Evolutionary conservation across 2,888 invertebrate species (phyloP).

Genomic region (Drosophila sordidula): DNA sequence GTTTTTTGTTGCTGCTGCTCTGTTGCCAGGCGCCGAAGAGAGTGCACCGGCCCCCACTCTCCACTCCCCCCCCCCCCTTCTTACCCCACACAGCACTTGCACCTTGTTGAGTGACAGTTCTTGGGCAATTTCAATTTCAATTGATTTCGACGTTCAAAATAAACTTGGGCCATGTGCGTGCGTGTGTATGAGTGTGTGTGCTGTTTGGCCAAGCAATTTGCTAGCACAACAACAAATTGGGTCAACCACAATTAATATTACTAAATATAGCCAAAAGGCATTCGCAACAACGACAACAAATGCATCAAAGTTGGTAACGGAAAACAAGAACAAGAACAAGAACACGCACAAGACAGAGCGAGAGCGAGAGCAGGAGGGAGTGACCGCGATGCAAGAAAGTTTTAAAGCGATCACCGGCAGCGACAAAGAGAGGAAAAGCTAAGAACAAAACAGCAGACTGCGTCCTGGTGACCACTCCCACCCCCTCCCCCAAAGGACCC

Average conservation of each 20-base stretch:
- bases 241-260: conserved; percentile 74
- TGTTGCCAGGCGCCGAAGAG: conserved; percentile 53
- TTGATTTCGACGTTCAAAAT: conserved; percentile 72
- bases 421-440: not conserved
- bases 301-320: conserved; percentile 17
- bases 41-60: conserved; percentile 31
- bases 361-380: conserved; percentile 1
- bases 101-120: conserved; percentile 61
- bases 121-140: conserved; percentile 72
- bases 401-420: conserved; percentile 10
- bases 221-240: conserved; percentile 64
- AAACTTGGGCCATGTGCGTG: conserved; percentile 47
- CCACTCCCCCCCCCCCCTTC: not conserved
- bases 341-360: not conserved
- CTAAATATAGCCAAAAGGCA: conserved; percentile 73
- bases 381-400: not conserved
- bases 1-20: conserved; percentile 27
- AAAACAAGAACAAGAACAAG: conserved; percentile 7
- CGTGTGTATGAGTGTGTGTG: conserved; percentile 7
- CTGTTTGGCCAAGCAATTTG: conserved; percentile 62
- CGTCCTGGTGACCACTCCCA: not conserved
- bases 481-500: no score
- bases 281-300: conserved; percentile 15
- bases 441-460: conserved; percentile 6
- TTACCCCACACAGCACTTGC: conserved; percentile 1